Conservation (phyloP, 2,113 vertebrate genomes). For the Ptilonorhynchus violaceus region DNA sequence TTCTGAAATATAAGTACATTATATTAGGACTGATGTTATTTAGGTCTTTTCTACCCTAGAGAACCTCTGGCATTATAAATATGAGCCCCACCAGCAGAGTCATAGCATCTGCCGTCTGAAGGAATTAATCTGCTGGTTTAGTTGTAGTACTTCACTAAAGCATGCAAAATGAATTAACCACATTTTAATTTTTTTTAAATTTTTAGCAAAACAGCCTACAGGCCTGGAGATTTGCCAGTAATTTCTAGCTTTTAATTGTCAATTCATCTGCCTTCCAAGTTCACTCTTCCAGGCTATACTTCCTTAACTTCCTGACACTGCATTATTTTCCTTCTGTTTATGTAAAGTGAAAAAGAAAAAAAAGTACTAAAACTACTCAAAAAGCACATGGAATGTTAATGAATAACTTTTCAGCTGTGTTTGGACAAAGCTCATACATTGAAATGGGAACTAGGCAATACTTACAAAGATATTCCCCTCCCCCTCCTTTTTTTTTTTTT, state of each 20-base stretch:
- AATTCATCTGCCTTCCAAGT: not conserved
- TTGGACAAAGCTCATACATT: not conserved
- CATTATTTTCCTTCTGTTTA: not conserved
- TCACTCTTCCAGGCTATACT: not conserved
- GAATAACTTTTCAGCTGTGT: not conserved
- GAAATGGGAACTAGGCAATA: not conserved
- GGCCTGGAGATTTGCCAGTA: not conserved
- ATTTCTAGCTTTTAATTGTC: not conserved
- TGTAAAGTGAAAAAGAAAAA: not conserved
- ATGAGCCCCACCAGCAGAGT: accelerated
- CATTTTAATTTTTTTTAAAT: too few species aligned
- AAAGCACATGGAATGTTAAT: not conserved
- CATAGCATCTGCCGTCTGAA: not conserved
- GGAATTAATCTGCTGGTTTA: not conserved
- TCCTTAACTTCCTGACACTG: not conserved
- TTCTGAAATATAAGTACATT: not conserved
- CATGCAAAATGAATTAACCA: not conserved
- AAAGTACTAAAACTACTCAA: not conserved
- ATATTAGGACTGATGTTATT: not conserved
- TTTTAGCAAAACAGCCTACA: not conserved
- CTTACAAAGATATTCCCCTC: not conserved
- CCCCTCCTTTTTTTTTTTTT: too few species aligned
- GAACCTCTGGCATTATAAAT: not conserved
- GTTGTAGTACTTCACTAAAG: not conserved
- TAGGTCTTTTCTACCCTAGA: not conserved